Base-by-base conservation (phyloP, 2,797 vertebrate species). In the Lemur catta region DNA sequence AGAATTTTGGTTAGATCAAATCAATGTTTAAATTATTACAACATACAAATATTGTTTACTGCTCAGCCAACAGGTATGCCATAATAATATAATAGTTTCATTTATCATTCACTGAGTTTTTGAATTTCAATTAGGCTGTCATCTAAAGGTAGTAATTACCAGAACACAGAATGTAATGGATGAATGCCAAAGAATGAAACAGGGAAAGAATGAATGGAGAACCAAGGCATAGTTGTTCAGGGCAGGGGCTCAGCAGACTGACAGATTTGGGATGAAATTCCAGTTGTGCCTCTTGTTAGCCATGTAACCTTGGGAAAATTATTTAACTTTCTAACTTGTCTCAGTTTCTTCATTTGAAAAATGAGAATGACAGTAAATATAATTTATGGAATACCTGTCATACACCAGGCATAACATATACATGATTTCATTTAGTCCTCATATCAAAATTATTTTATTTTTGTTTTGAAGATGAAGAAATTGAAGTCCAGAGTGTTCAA, bases 261-360 rank as follows among this genome's bases (percentile, higher is more conserved):
- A 63, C 14, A 84, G 50, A 69, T 35, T 63, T 84, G 75, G 24
- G 30, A 72, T 43, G 13, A 14, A 87, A 72, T 86, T 52, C n/a
- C 33, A 87, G 14, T 4, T 85, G 43, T 50, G 24, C 35, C 30
- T 85, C 24, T 75, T 90, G 50, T 11, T 80, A 72, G n/a, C 15
- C 35, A 69, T 55, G 20, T 79, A 50, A n/a, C 17, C 7, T 84
- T 35, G 46, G 28, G 18, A 48, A 91, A n/a, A 3, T 33, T 84
- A 43, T 41, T 59, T 52, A 74, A 38, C 20, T 88, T 91, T 80
- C 20, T 91, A 82, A 74, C 18, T 26, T 82, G n/a, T 69, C 43
- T 93, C 26, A 87, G 65, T 61, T 38, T 96, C 22, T 93, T 81
- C 30, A 90, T 72, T 33, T 93, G 18, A 87, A 91, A 96, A 63